Evolutionary conservation across 2,797 vertebrate genomes (phyloP).

Genomic region (Cercopithecus diana): DNA sequence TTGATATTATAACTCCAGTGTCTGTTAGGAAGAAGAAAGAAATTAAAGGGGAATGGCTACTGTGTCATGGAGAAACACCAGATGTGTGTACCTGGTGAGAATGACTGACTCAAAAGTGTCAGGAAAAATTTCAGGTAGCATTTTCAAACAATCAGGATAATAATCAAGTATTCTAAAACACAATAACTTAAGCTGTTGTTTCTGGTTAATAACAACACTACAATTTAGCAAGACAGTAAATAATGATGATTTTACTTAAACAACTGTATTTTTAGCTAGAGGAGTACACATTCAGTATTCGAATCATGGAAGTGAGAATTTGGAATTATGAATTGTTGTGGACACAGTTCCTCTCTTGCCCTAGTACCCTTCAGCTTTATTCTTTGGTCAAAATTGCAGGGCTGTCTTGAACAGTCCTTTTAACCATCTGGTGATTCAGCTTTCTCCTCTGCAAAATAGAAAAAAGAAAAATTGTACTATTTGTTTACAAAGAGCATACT

Average conservation of each 20-base stretch:
- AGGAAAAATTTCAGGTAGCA: background rate
- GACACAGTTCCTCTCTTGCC: background rate
- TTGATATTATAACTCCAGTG: background rate
- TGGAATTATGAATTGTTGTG: background rate
- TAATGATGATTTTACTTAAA: background rate
- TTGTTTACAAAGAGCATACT: background rate
- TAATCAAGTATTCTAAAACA: background rate
- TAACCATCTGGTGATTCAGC: background rate
- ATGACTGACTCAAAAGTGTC: background rate
- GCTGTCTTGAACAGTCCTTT: background rate
- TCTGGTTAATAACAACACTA: background rate
- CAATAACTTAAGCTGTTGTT: background rate
- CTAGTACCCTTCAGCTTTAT: background rate
- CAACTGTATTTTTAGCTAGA: background rate
- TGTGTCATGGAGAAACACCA: background rate
- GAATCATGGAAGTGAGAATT: background rate
- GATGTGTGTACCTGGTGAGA: background rate
- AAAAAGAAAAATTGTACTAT: background rate
- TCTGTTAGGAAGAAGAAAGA: background rate
- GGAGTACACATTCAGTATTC: background rate
- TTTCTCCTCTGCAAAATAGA: conserved; percentile 1
- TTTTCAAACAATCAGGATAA: conserved; percentile 14
- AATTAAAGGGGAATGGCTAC: background rate
- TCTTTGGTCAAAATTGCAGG: background rate
- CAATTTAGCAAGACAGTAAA: background rate